Conservation (phyloP, 2,888 invertebrate genomes). For the Rhingia rostrata region DNA sequence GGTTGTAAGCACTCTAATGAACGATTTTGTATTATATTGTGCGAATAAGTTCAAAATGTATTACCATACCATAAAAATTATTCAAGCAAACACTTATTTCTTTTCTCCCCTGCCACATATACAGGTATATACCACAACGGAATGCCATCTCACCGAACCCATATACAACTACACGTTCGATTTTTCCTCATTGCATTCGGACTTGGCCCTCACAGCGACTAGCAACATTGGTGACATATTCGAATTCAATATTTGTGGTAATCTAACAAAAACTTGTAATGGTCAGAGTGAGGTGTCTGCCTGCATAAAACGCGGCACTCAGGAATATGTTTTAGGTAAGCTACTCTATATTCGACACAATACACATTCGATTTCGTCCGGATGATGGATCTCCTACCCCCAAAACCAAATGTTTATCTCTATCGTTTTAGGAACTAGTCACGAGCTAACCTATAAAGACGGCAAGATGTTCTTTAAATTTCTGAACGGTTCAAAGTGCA, state of each 20-base stretch:
- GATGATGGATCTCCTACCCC: slow-evolving; percentile 17
- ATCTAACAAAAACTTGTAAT: slow-evolving; percentile 78
- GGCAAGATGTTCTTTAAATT: slow-evolving; percentile 81
- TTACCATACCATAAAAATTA: too few relatives aligned
- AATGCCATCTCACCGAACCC: slow-evolving; percentile 80
- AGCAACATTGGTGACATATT: slow-evolving; percentile 78
- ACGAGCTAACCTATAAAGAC: slow-evolving; percentile 78
- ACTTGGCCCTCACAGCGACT: slow-evolving; percentile 78
- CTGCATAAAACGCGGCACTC: slow-evolving; percentile 79
- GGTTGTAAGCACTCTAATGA: too few relatives aligned
- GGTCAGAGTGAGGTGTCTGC: slow-evolving; percentile 79
- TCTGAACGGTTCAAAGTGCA: slow-evolving; percentile 80
- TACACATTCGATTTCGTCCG: slow-evolving; percentile 22
- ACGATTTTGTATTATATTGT: too few relatives aligned
- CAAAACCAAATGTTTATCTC: background rate
- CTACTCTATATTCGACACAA: slow-evolving; percentile 1
- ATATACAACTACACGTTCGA: slow-evolving; percentile 81
- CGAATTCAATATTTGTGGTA: slow-evolving; percentile 81
- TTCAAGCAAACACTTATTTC: background rate
- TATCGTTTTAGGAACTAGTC: slow-evolving; percentile 78
- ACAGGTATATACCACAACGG: slow-evolving; percentile 77
- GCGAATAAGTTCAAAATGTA: too few relatives aligned
- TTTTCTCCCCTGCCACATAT: slow-evolving; percentile 9
- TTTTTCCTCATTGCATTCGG: slow-evolving; percentile 79
- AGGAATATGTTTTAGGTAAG: slow-evolving; percentile 81